phyloP scores from a whole-genome alignment of 2,888 invertebrate genomes.

The Eupithecia tripunctaria region DNA sequence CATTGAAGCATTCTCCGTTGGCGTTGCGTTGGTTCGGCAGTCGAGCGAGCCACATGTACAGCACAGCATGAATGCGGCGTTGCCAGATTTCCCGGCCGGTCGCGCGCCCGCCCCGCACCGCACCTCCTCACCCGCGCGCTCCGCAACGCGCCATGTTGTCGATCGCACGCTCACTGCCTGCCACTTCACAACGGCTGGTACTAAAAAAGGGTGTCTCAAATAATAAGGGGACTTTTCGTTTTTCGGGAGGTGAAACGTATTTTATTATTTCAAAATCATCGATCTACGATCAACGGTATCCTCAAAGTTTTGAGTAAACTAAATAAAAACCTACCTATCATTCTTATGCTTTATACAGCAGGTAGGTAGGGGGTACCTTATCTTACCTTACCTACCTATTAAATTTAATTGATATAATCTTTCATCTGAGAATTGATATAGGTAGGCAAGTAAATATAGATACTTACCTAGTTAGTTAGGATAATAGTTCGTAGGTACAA shows the following conservation, averaged over 20 bases:
- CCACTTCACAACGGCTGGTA: constrained; percentile 40
- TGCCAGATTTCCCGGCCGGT: constrained; percentile 61
- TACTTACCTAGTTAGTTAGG: too few species aligned
- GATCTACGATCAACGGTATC: background rate
- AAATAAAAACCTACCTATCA: background rate
- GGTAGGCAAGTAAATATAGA: too few species aligned
- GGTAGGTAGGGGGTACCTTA: background rate
- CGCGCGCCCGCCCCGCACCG: constrained; percentile 40
- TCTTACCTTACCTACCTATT: too few species aligned
- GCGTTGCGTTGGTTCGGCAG: constrained; percentile 36
- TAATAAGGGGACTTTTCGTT: background rate
- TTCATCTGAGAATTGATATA: too few species aligned
- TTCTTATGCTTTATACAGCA: background rate
- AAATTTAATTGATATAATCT: too few species aligned
- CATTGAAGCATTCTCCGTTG: constrained; percentile 38
- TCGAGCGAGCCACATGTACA: constrained; percentile 41
- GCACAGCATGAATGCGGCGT: constrained; percentile 60
- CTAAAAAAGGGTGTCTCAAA: constrained; percentile 18
- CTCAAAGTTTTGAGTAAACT: background rate
- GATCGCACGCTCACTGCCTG: constrained; percentile 45
- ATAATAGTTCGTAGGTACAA: too few species aligned
- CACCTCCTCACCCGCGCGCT: constrained; percentile 34
- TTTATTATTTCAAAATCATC: background rate
- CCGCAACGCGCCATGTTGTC: constrained; percentile 48
- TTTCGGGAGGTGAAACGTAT: background rate